These are phyloP conservation scores for Bettongia penicillata DNA, from an alignment of 2,113 vertebrate species.

Conservation along the genomic window DNA sequence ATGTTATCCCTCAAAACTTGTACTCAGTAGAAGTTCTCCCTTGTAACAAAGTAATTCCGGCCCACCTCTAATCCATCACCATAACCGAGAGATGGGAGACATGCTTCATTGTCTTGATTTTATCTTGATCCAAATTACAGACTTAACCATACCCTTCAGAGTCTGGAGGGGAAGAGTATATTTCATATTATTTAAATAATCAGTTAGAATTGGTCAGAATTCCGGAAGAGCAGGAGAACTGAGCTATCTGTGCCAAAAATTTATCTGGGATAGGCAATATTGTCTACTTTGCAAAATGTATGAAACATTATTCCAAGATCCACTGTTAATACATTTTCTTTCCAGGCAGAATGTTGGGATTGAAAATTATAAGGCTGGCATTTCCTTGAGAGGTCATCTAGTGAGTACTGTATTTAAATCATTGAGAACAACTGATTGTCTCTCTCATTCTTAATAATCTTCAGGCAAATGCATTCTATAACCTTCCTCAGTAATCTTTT, in stretches of 20 bases:
- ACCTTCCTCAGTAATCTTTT: slow-evolving; percentile 48
- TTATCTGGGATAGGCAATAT: slow-evolving; percentile 54
- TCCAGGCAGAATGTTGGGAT: slow-evolving; percentile 26
- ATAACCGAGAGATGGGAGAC: not conserved
- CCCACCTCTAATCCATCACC: not conserved
- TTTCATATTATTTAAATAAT: slow-evolving; percentile 62
- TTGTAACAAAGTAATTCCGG: not conserved
- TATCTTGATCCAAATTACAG: slow-evolving; percentile 75
- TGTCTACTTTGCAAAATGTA: slow-evolving; percentile 50
- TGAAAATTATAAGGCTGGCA: slow-evolving; percentile 7
- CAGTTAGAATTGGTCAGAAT: slow-evolving; percentile 53
- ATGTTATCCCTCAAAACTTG: not conserved
- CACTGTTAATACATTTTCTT: slow-evolving; percentile 50
- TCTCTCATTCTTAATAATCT: slow-evolving; percentile 47
- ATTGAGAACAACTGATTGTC: slow-evolving; percentile 27
- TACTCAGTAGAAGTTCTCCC: not conserved
- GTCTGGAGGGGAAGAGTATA: slow-evolving; percentile 65
- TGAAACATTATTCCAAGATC: slow-evolving; percentile 42
- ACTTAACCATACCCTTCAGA: slow-evolving; percentile 66
- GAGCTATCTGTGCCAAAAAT: slow-evolving; percentile 56
- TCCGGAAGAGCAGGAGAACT: slow-evolving; percentile 50
- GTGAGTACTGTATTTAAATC: not conserved
- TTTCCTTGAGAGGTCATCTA: slow-evolving; percentile 25
- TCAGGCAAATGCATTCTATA: slow-evolving; percentile 46
- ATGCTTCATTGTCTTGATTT: slow-evolving; percentile 44